Base-by-base conservation (phyloP, 2,797 vertebrate genomes). In the Acipenser ruthenus region DNA sequence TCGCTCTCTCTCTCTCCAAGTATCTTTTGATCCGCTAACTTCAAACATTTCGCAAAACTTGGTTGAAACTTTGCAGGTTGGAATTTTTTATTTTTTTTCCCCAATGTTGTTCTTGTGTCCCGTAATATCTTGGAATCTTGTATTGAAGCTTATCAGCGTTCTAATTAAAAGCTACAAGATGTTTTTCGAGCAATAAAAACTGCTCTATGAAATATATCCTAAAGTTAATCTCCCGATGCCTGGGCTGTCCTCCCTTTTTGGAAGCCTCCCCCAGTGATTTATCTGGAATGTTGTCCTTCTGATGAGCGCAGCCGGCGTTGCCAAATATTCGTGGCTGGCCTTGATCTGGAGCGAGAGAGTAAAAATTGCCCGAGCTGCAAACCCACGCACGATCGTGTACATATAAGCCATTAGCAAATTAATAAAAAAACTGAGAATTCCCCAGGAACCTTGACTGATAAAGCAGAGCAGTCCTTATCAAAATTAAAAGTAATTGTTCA, bases 401-500 rank as follows among this genome's bases (percentile, higher is more conserved):
- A 71, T 77, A 73, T 79, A 82, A 80, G 79, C 83, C 83, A 82
- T 73, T 84, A 75, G 83, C 80, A 86, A 83, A 80, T 79, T 81
- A 87, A 62, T 15, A 48, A 62, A 70, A 6, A n/a, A 82, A 73
- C 83, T 77, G 76, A 72, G 76, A 75, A 79, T 75, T 81, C 58
- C 74, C 78, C 68, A 63, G 79, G 84, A 88, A 86, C 86, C 86
- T 91, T 90, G 89, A 90, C 84, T 82, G 70, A 70, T 75, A 82
- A 82, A 84, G 83, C 81, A 85, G 84, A 83, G 82, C 77, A 75
- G 84, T 84, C 82, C 77, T 88, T 86, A 89, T 90, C 89, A 89
- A 89, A 90, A 91, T 90, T 90, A 85, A 88, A 91, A 89, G 84
- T 88, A 88, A 90, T 91, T 89, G 90, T 90, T 90, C 87, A 81